Evolutionary conservation across 2,797 vertebrate species (phyloP), one percentile per base, ranked within the genome.

Genomic region (Micropoecilia bifurca): DNA sequence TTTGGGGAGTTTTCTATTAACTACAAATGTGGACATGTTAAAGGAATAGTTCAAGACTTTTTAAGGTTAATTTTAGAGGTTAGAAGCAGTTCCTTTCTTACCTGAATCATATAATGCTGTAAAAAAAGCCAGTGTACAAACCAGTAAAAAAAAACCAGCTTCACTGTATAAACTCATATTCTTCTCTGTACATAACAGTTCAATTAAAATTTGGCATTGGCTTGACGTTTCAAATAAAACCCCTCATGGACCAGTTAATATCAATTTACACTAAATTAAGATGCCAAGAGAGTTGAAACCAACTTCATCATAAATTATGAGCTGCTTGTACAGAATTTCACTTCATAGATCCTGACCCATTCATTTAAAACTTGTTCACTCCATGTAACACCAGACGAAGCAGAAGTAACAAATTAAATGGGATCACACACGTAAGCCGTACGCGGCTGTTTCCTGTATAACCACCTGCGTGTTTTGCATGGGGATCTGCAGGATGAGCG

Each of bases 381-480:
- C 71, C 28, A 72, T 16, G 6, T 4, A 14, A 28, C 25, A 30
- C 14, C 79, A 75, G 48, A 53, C 12, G 0, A 16, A 73, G 39
- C 25, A 61, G 68, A 48, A 16, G 45, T 1, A 7, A 18, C 5
- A 66, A 53, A n/a, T 43, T 68, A 63, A 74, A 69, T 28, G 22
- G 6, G 3, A 25, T 46, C 78, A 68, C 57, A 61, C 45, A 48
- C n/a, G 45, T 36, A 71, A 7, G 9, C 73, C 28, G 28, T 33
- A 1, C 75, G 47, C 10, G 30, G n/a, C 39, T 57, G 46, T 71
- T 77, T 77, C 25, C 66, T 77, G 20, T 20, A 2, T 79, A 74
- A 71, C 80, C 85, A 98, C 98, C 97, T 99, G 98, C 9, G 98
- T 99, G 94, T 97, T 99, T 96, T 99, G 98, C 1, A 97, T 99